Conservation (phyloP, 2,888 invertebrate genomes). For the Capitulum mitella region DNA sequence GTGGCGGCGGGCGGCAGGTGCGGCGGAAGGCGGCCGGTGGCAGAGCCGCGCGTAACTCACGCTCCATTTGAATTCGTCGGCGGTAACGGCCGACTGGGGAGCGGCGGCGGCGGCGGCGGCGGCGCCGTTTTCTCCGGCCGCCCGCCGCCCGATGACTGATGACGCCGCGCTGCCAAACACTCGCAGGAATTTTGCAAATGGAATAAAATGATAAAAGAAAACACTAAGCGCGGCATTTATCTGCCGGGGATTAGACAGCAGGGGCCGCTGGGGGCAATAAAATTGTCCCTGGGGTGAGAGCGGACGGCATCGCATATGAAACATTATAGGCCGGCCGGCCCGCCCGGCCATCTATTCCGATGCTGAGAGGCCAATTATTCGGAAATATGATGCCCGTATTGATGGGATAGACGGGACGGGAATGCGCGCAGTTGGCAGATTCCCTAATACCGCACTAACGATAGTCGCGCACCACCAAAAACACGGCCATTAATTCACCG, state of each 20-base stretch:
- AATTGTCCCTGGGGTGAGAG: background rate
- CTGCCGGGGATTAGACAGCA: background rate
- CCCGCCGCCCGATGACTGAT: background rate
- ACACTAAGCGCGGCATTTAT: background rate
- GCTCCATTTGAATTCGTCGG: background rate
- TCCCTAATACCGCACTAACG: conserved; percentile 10
- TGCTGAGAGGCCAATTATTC: conserved; percentile 18
- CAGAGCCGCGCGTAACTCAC: background rate
- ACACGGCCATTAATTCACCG: background rate
- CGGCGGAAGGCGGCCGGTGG: background rate
- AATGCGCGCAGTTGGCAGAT: background rate
- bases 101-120: background rate
- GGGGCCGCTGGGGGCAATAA: background rate
- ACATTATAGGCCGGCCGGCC: background rate
- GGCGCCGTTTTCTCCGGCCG: background rate
- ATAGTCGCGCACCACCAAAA: background rate
- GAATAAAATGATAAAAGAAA: conserved; percentile 23
- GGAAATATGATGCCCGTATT: conserved; percentile 15
- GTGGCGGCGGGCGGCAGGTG: background rate
- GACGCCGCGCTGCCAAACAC: background rate
- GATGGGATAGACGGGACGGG: background rate
- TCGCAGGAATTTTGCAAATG: conserved; percentile 1
- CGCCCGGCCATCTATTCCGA: background rate
- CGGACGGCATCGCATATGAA: background rate
- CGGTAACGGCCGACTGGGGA: background rate